phyloP scores from a whole-genome alignment of 2,113 vertebrate species.

The Glaucomys volans region DNA sequence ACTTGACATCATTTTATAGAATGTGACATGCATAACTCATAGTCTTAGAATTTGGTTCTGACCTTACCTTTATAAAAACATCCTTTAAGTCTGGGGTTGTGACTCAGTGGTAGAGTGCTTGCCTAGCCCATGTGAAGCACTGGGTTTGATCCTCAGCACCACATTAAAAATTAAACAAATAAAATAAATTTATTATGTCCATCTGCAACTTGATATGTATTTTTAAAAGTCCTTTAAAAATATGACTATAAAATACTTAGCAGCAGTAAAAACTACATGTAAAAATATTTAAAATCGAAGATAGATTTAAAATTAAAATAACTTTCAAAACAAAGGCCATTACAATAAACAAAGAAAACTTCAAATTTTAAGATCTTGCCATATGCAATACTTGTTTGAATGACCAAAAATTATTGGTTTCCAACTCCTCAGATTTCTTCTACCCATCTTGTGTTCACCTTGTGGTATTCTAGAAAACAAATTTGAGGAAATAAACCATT shows the following conservation, averaged over 20 bases:
- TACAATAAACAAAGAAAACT: conserved; percentile 17
- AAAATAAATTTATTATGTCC: too few species aligned
- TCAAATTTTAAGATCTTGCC: neutral
- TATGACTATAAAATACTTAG: conserved; percentile 45
- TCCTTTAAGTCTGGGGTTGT: neutral
- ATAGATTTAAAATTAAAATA: conserved; percentile 37
- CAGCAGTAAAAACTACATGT: neutral
- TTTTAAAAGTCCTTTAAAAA: neutral
- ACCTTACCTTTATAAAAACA: neutral
- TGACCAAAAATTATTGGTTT: neutral
- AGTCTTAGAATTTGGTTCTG: neutral
- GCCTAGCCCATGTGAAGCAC: too few species aligned
- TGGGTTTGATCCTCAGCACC: too few species aligned
- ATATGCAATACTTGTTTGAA: neutral
- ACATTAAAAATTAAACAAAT: too few species aligned
- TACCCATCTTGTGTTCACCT: neutral
- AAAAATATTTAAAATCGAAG: conserved; percentile 16
- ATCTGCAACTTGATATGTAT: too few species aligned
- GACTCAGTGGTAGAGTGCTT: too few species aligned
- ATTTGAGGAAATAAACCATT: neutral
- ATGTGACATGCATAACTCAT: neutral
- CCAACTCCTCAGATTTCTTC: neutral
- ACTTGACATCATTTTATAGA: neutral
- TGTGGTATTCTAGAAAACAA: neutral
- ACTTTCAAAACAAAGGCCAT: neutral